A percentile compares a stretch with the other conserved stretches of the same genome.
phyloP scores from a whole-genome alignment of 2,113 vertebrate species.

The Apistogramma diplotaenia region DNA sequence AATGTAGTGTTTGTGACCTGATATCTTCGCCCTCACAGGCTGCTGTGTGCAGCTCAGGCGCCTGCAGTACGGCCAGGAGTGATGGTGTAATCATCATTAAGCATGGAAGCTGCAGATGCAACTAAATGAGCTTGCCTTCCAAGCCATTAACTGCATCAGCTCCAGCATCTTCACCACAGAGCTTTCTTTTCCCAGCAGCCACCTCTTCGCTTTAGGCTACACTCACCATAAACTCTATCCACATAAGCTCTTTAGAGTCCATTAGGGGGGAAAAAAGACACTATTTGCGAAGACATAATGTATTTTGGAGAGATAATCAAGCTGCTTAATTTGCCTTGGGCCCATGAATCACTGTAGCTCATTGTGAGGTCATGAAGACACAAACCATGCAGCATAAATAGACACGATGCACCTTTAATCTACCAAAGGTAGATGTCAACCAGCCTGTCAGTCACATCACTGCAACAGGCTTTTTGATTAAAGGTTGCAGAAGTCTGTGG shows the following conservation, averaged over 20 bases:
- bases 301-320: slow-evolving; percentile 64
- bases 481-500: slow-evolving; percentile 52
- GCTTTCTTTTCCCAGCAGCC: background rate
- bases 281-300: slow-evolving; percentile 49
- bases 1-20: background rate
- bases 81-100: slow-evolving; percentile 41
- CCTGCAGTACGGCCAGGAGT: slow-evolving; percentile 4
- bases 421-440: slow-evolving; percentile 14
- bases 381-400: slow-evolving; percentile 18
- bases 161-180: slow-evolving; percentile 15
- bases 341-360: slow-evolving; percentile 48
- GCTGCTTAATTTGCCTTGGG: slow-evolving; percentile 48
- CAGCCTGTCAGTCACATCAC: slow-evolving; percentile 51
- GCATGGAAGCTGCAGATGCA: slow-evolving; percentile 11
- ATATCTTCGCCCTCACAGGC: background rate
- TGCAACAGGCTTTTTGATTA: slow-evolving; percentile 60
- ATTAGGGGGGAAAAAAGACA: slow-evolving; percentile 50
- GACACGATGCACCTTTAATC: slow-evolving; percentile 43
- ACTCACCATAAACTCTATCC: slow-evolving; percentile 28
- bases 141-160: slow-evolving; percentile 43
- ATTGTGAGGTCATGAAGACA: slow-evolving; percentile 62
- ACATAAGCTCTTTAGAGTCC: slow-evolving; percentile 51
- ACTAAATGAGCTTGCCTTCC: slow-evolving; percentile 45
- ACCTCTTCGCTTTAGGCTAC: background rate
- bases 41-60: background rate